Evolutionary conservation across 2,797 vertebrate species (phyloP).

Genomic region (Garrulus glandarius): DNA sequence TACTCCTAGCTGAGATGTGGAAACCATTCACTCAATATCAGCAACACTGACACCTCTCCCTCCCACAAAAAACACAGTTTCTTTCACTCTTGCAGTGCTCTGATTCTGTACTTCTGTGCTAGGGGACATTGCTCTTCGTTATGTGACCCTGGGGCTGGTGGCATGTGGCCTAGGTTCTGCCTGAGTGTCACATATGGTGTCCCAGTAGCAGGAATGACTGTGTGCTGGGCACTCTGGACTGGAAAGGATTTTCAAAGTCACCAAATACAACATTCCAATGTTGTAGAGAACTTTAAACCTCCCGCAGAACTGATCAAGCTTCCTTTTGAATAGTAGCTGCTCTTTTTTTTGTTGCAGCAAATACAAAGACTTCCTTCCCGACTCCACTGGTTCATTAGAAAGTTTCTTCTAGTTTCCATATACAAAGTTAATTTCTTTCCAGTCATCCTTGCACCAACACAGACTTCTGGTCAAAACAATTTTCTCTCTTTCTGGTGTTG

Average conservation of each 20-base stretch:
- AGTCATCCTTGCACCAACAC: fast-evolving
- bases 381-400: neutral
- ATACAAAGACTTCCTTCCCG: neutral
- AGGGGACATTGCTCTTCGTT: neutral
- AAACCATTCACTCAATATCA: neutral
- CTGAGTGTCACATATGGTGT: neutral
- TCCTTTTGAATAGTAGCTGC: neutral
- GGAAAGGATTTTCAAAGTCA: neutral
- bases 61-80: neutral
- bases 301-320: neutral
- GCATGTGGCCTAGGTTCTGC: neutral
- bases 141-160: neutral
- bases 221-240: neutral
- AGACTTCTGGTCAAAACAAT: neutral
- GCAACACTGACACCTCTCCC: neutral
- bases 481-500: neutral
- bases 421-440: neutral
- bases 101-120: neutral
- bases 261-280: neutral
- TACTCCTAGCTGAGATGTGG: neutral
- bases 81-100: neutral
- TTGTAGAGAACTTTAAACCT: neutral
- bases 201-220: neutral
- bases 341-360: neutral
- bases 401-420: neutral